These are phyloP conservation scores for Ceyx melanurus DNA, from an alignment of 2,113 vertebrate genomes.

Conservation along the genomic window DNA sequence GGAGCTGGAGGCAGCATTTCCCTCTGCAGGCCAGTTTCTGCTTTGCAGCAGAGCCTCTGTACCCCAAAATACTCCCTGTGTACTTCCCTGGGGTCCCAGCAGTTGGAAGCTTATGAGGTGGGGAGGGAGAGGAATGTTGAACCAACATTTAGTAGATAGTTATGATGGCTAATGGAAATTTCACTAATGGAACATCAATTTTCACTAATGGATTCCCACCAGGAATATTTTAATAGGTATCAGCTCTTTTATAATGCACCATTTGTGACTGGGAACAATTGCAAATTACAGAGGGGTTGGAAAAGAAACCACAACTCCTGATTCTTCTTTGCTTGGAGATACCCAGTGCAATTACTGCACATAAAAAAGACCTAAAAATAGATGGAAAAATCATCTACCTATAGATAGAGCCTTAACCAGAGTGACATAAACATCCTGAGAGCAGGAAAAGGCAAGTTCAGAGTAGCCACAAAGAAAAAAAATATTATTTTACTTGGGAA, in stretches of 20 bases:
- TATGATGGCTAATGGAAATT: not conserved
- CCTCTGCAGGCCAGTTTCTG: not conserved
- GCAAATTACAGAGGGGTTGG: not conserved
- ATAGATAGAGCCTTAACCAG: not conserved
- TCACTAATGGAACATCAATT: slow-evolving; percentile 17
- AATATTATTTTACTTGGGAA: not conserved
- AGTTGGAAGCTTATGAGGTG: accelerated
- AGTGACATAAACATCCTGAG: not conserved
- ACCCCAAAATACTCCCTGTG: not conserved
- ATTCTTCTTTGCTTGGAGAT: not conserved
- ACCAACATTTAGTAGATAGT: not conserved
- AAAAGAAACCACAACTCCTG: not conserved
- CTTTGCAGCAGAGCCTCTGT: not conserved
- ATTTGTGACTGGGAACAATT: not conserved
- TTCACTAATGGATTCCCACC: not conserved
- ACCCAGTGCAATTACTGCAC: not conserved
- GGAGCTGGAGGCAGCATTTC: not conserved
- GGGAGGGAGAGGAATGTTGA: not conserved
- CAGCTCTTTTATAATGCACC: not conserved
- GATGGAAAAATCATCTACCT: not conserved
- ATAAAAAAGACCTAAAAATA: not conserved
- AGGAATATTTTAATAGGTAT: not conserved
- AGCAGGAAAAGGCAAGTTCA: not conserved
- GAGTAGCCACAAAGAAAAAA: not conserved
- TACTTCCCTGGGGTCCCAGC: not conserved